Evolutionary conservation across 2,888 invertebrate genomes (phyloP).

Genomic region (Harpalus rubripes): DNA sequence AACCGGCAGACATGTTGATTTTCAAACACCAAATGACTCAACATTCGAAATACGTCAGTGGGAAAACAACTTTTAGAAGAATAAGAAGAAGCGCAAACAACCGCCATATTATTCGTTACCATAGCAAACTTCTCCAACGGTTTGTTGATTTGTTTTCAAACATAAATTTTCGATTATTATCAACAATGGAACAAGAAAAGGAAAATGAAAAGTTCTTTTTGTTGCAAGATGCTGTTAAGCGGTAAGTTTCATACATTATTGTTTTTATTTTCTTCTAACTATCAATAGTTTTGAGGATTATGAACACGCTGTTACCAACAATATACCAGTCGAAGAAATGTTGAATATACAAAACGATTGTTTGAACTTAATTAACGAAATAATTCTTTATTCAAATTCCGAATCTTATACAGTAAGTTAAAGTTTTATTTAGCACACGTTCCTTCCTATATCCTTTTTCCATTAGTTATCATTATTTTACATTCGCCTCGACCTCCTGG

Average conservation of each 20-base stretch:
- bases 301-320: constrained; percentile 4
- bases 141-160: no score
- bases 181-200: constrained; percentile 14
- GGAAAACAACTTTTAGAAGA: constrained; percentile 6
- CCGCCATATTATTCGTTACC: constrained; percentile 19
- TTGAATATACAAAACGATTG: constrained; percentile 19
- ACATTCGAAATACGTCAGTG: constrained; percentile 55
- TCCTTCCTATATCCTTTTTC: not conserved
- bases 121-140: not conserved
- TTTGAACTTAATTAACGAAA: not conserved
- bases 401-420: constrained; percentile 51
- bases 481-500: constrained; percentile 34
- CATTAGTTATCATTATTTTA: constrained; percentile 18
- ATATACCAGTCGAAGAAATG: not conserved
- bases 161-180: not conserved
- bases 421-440: not conserved
- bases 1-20: constrained; percentile 73
- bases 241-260: constrained; percentile 6
- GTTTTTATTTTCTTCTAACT: not conserved
- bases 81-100: constrained; percentile 1
- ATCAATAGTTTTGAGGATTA: constrained; percentile 50
- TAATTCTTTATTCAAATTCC: constrained; percentile 14
- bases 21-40: constrained; percentile 69
- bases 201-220: not conserved
- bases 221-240: constrained; percentile 4